phyloP scores from a whole-genome alignment of 1,140 invertebrate species.

The Drosophila athabasca region DNA sequence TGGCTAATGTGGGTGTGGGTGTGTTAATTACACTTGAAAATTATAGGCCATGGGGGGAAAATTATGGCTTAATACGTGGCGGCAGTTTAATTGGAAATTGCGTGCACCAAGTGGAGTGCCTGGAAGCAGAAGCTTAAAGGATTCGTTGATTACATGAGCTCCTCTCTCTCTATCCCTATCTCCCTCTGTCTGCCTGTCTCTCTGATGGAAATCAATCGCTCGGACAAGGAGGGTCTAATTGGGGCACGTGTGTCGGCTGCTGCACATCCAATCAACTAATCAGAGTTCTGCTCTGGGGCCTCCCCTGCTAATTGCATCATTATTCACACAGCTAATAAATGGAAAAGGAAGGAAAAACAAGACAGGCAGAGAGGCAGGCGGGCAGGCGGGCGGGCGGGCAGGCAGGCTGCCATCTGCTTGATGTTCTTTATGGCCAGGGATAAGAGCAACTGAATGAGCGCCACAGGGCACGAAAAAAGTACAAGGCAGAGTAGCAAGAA shows the following conservation, averaged over 20 bases:
- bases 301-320: conserved; percentile 61
- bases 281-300: conserved; percentile 1
- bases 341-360: neutral
- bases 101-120: too few species aligned
- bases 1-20: neutral
- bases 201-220: conserved; percentile 42
- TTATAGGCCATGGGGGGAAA: conserved; percentile 39
- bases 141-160: neutral
- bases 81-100: conserved; percentile 3
- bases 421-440: too few species aligned
- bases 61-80: conserved; percentile 35
- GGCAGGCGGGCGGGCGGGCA: neutral
- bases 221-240: conserved; percentile 29
- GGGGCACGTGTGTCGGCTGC: conserved; percentile 41
- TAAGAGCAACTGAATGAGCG: too few species aligned
- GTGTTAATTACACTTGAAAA: conserved; percentile 49
- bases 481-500: too few species aligned
- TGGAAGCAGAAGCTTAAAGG: neutral
- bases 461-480: too few species aligned
- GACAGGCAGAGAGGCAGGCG: neutral
- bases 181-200: too few species aligned
- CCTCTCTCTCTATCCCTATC: too few species aligned
- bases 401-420: neutral
- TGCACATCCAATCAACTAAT: conserved; percentile 34
- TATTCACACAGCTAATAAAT: conserved; percentile 67